Evolutionary conservation across 23 tunicate species (phyloP), one percentile per base, ranked within the genome.

Genomic region (Trididemnum nubilum): DNA sequence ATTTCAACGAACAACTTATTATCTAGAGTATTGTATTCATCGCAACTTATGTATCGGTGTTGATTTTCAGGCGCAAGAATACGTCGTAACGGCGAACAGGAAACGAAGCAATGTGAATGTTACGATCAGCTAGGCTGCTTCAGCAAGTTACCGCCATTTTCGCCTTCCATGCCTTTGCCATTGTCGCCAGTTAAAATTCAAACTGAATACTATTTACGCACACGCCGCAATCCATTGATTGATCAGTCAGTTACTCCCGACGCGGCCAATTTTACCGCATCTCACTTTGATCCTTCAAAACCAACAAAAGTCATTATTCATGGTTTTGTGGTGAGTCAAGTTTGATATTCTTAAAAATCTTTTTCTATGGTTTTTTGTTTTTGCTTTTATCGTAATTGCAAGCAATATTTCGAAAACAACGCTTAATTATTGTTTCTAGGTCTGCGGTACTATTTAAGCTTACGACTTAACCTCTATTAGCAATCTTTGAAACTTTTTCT

Each of bases 271-370:
- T 33, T 93, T 1, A 75, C 80, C 15, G 33, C 59, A 1, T 93
- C 92, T 18, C 26, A n/a, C 32, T 93, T 83, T 54, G 89, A 87
- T 65, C 84, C 89, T 18, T 39, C 86, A 0, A 93, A 88, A 29
- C 88, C 79, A 32, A 93, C 98, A 7, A 93, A 93, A 49, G 61
- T 93, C 18, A 73, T 93, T 37, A 75, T 93, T 52, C 98, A 93
- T 65, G 98, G 98, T 0, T 93, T 83, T 79, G 89, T 77, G 85
- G 98, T 93, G 44, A 74, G 93, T 83, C n/a, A n/a, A n/a, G n/a
- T n/a, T n/a, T n/a, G n/a, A n/a, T n/a, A n/a, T n/a, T n/a, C n/a
- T n/a, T n/a, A n/a, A n/a, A n/a, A n/a, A n/a, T n/a, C n/a, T n/a
- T n/a, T n/a, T n/a, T n/a, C n/a, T n/a, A n/a, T n/a, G n/a, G n/a